Evolutionary conservation across 2,113 vertebrate genomes (phyloP).

Genomic region (Orcinus orca): DNA sequence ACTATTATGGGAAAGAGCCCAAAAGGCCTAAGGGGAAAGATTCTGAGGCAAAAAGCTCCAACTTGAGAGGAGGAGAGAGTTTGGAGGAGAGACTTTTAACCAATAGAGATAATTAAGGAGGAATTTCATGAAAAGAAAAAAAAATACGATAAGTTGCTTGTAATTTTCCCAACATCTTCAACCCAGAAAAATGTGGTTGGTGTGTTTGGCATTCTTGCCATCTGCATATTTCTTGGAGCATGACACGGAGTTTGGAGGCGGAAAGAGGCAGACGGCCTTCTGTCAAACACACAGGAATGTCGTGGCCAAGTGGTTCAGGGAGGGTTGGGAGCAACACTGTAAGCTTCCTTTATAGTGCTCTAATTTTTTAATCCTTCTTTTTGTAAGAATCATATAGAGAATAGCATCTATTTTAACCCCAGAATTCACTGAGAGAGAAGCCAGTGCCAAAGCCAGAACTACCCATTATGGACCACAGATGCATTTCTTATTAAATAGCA

Average conservation of each 20-base stretch:
- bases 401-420: conserved; percentile 21
- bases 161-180: conserved; percentile 21
- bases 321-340: not conserved
- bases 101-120: not conserved
- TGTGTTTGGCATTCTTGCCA: not conserved
- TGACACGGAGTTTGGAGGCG: not conserved
- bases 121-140: not conserved
- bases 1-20: not conserved
- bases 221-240: not conserved
- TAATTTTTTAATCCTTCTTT: not conserved
- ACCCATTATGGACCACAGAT: conserved; percentile 29
- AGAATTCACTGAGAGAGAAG: conserved; percentile 36
- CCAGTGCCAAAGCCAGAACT: conserved; percentile 4
- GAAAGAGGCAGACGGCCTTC: not conserved
- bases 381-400: conserved; percentile 3
- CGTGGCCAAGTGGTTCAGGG: not conserved
- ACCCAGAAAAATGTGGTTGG: conserved; percentile 12
- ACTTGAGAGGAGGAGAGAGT: not conserved
- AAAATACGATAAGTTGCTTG: not conserved
- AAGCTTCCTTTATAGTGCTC: not conserved
- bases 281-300: not conserved
- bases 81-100: conserved; percentile 10
- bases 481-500: not conserved
- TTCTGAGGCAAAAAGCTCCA: not conserved
- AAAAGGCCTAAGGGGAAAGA: not conserved